Evolutionary conservation across 2,797 vertebrate species (phyloP).

Genomic region (Euphonia xanthogaster): DNA sequence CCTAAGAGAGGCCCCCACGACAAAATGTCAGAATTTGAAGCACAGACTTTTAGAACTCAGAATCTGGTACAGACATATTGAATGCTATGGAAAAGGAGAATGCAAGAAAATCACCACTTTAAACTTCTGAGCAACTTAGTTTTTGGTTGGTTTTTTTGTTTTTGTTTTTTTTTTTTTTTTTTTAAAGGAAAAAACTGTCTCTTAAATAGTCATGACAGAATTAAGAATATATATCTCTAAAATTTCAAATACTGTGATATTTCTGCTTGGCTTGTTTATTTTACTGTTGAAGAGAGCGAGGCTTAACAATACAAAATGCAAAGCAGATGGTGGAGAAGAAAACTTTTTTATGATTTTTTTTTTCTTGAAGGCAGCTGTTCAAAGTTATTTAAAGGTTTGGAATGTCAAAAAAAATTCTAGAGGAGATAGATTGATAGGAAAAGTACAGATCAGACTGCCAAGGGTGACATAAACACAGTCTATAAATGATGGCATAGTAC

Average conservation of each 20-base stretch:
- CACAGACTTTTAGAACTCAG: background rate
- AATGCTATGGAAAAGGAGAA: background rate
- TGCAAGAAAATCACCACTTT: background rate
- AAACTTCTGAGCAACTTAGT: background rate
- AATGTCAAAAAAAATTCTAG: constrained; percentile 42
- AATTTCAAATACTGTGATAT: background rate
- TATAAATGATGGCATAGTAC: background rate
- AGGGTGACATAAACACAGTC: background rate
- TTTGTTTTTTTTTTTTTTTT: background rate
- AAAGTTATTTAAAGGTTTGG: constrained; percentile 54
- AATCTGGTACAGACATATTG: background rate
- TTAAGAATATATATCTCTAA: background rate
- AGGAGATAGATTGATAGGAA: constrained; percentile 3
- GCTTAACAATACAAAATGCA: constrained; percentile 28
- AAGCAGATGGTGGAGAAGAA: constrained; percentile 37
- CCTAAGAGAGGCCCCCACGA: background rate
- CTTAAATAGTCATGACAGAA: background rate
- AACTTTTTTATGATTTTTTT: background rate
- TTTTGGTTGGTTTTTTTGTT: background rate
- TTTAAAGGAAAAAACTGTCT: background rate
- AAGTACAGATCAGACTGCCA: constrained; percentile 9
- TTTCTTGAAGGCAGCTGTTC: constrained; percentile 30
- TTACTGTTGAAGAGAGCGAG: background rate
- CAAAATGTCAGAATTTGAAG: background rate
- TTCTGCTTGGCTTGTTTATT: background rate